These are phyloP conservation scores for Molothrus aeneus DNA, from an alignment of 2,797 vertebrate species.

Conservation along the genomic window DNA sequence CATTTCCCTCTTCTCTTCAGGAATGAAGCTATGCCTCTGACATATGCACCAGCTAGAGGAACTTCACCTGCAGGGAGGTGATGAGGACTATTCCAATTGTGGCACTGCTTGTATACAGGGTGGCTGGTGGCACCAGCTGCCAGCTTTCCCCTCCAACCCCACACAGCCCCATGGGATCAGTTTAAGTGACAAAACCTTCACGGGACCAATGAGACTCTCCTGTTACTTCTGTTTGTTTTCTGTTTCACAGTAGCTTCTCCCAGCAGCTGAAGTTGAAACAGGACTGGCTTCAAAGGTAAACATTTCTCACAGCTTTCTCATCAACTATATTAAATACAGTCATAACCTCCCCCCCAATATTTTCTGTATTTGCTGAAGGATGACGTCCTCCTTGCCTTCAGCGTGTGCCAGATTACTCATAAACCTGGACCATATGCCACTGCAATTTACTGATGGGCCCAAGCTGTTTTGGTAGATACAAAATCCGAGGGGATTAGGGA, in stretches of 20 bases:
- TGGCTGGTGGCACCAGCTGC: neutral
- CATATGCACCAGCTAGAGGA: fast-evolving
- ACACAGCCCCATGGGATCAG: fast-evolving
- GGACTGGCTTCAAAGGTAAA: constrained; percentile 44
- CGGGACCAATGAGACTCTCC: neutral
- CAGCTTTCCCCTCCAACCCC: neutral
- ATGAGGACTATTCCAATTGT: neutral
- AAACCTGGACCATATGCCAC: constrained; percentile 99
- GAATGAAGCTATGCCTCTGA: neutral
- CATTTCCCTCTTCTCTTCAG: neutral
- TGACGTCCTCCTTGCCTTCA: constrained; percentile 89
- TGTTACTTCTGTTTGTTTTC: neutral
- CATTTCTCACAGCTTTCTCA: constrained; percentile 46
- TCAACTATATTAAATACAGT: constrained; percentile 49
- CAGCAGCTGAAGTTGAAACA: constrained; percentile 26
- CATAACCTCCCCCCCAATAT: constrained; percentile 56
- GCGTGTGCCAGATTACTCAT: constrained; percentile 97
- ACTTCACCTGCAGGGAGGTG: fast-evolving
- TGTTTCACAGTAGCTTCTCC: neutral
- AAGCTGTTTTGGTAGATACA: constrained; percentile 99
- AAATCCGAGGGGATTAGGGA: constrained; percentile 93
- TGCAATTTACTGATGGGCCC: constrained; percentile 99
- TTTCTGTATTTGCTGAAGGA: constrained; percentile 87
- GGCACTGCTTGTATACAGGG: neutral
- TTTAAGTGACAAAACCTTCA: neutral